Conservation (phyloP, 2,113 vertebrate species). For the Clinocottus analis region DNA sequence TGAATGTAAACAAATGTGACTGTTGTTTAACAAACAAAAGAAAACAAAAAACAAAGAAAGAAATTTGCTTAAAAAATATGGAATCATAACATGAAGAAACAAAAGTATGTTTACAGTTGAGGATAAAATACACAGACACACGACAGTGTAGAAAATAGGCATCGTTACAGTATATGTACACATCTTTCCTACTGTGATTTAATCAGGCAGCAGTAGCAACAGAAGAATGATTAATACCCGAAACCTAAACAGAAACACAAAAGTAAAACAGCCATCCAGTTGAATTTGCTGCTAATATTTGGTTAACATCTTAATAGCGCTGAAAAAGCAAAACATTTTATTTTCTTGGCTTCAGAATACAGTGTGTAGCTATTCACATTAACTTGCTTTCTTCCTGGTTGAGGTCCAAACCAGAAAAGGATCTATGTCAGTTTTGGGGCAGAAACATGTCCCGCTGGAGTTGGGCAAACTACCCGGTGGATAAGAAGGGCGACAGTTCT, state of each 20-base stretch:
- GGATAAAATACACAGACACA: slow-evolving; percentile 12
- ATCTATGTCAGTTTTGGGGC: neutral
- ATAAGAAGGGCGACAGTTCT: slow-evolving; percentile 63
- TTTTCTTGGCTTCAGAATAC: slow-evolving; percentile 14
- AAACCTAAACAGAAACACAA: neutral
- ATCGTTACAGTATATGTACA: no score
- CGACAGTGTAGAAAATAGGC: neutral
- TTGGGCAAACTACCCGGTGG: neutral
- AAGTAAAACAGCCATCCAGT: neutral
- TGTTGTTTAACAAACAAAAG: neutral
- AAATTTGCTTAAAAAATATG: neutral
- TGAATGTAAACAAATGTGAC: neutral
- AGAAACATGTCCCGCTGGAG: neutral
- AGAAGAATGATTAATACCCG: slow-evolving; percentile 9
- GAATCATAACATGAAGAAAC: neutral
- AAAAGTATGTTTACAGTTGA: neutral
- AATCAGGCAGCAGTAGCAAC: slow-evolving; percentile 21
- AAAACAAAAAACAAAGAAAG: neutral
- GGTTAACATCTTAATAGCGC: slow-evolving; percentile 7
- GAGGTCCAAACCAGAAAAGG: neutral
- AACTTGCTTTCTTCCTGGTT: slow-evolving; percentile 15
- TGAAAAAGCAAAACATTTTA: neutral
- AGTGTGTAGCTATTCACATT: slow-evolving; percentile 23
- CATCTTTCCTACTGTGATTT: no score
- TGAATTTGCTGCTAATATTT: neutral